Evolutionary conservation across 1,140 invertebrate species (phyloP).

Genomic region (Araneus ventricosus): DNA sequence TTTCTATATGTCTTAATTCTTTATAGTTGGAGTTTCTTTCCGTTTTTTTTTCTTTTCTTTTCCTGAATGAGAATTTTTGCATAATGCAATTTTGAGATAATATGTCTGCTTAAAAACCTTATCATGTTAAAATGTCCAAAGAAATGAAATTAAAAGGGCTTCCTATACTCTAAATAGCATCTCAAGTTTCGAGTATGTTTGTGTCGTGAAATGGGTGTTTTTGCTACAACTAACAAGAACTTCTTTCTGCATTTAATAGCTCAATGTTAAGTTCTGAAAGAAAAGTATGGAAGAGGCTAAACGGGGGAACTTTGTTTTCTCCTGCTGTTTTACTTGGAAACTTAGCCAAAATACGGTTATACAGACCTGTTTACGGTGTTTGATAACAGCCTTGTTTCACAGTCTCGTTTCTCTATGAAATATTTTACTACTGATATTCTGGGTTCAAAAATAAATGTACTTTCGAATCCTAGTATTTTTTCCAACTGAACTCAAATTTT

Average conservation of each 20-base stretch:
- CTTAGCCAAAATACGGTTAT: not conserved
- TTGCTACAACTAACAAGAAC: not conserved
- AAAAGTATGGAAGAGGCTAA: not conserved
- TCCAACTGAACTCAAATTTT: too few species aligned
- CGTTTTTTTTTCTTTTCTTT: too few species aligned
- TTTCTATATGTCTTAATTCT: too few species aligned
- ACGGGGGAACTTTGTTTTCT: not conserved
- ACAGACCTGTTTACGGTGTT: not conserved
- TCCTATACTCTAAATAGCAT: not conserved
- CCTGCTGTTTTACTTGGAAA: not conserved
- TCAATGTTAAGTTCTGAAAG: conserved; percentile 21
- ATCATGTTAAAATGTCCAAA: too few species aligned
- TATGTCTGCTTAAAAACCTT: too few species aligned
- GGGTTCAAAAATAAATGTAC: not conserved
- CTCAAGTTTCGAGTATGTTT: not conserved
- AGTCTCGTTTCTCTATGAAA: not conserved
- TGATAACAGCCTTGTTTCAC: not conserved
- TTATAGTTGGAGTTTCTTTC: too few species aligned
- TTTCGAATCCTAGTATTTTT: too few species aligned
- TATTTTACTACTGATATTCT: not conserved
- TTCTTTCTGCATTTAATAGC: not conserved
- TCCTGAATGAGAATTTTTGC: too few species aligned
- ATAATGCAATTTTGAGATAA: too few species aligned
- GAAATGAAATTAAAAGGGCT: not conserved
- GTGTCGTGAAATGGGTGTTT: too few species aligned